Conservation (phyloP, 2,888 invertebrate genomes). For the Dolichopus griseipennis region DNA sequence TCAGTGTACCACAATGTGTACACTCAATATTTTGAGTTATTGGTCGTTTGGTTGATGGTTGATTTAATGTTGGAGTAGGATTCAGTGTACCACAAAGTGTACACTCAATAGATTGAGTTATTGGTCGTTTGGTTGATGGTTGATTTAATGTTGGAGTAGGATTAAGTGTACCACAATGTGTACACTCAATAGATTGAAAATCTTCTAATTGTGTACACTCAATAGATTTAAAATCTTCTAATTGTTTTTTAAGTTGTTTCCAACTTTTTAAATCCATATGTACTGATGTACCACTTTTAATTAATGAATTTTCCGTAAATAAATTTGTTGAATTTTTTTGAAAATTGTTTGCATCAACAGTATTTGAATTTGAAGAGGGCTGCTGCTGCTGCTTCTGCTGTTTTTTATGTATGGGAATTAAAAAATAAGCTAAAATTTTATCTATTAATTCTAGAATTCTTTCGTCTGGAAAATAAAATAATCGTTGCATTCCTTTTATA, state of each 20-base stretch:
- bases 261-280: background rate
- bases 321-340: background rate
- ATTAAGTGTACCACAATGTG: background rate
- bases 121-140: background rate
- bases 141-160: background rate
- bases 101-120: too few species aligned
- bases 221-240: background rate
- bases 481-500: background rate
- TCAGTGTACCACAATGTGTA: background rate
- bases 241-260: background rate
- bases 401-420: background rate
- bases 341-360: too few species aligned
- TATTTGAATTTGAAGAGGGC: too few species aligned
- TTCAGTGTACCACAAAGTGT: too few species aligned
- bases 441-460: background rate
- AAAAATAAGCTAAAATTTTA: background rate
- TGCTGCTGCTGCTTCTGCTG: background rate
- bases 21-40: too few species aligned
- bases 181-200: background rate
- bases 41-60: too few species aligned
- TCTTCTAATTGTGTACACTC: background rate
- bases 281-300: background rate
- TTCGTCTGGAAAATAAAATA: background rate
- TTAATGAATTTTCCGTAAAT: background rate
- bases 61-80: too few species aligned